These are phyloP conservation scores for Poecilia velifera DNA, from an alignment of 2,797 vertebrate genomes.

Conservation along the genomic window DNA sequence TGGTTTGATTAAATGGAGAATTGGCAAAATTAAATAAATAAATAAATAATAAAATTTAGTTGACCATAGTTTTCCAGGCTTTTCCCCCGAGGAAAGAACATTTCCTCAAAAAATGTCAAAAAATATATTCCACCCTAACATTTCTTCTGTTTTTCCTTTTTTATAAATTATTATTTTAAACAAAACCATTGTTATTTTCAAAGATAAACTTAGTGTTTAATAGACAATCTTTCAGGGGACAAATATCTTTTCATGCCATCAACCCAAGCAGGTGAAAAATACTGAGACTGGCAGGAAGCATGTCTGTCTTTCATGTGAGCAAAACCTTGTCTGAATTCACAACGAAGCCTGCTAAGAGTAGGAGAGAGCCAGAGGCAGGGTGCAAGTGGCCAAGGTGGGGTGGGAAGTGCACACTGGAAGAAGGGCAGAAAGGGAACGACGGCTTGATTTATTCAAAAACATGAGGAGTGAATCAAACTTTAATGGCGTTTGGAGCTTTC, in stretches of 20 bases:
- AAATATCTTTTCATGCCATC: constrained; percentile 13
- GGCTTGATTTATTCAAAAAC: constrained; percentile 83
- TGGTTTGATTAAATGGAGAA: not conserved
- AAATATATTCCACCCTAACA: not conserved
- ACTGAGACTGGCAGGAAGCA: constrained; percentile 47
- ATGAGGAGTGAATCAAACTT: constrained; percentile 81
- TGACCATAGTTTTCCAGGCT: not conserved
- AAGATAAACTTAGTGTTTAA: not conserved
- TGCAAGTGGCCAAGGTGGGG: constrained; percentile 40
- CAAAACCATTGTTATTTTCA: not conserved
- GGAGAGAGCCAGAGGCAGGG: constrained; percentile 48
- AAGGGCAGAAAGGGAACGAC: constrained; percentile 68
- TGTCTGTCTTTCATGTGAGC: constrained; percentile 54
- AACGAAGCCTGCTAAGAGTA: constrained; percentile 41
- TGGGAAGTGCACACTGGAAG: constrained; percentile 63
- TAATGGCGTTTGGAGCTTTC: constrained; percentile 79
- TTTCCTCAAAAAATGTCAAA: not conserved
- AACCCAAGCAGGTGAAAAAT: constrained; percentile 32
- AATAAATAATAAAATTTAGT: not conserved
- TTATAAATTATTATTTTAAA: not conserved
- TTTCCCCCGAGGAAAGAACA: not conserved
- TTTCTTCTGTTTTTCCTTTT: not conserved
- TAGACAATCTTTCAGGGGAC: not conserved
- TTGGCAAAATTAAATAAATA: not conserved
- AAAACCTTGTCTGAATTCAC: constrained; percentile 64